Evolutionary conservation across 2,113 vertebrate genomes (phyloP).

Genomic region (Forbesichthys papilliferus): DNA sequence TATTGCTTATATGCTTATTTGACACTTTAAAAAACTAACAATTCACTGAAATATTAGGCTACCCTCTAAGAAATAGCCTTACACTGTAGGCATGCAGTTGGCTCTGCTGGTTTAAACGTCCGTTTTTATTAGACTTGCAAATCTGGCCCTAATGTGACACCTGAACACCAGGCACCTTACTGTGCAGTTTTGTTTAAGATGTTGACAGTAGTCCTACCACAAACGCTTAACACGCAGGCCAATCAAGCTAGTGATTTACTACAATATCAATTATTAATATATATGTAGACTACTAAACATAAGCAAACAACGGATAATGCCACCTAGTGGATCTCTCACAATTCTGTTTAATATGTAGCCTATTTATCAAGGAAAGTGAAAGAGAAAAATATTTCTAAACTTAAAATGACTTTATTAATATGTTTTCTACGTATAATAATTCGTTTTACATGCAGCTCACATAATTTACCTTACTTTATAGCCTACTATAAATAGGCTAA

Average conservation of each 20-base stretch:
- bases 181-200: not conserved
- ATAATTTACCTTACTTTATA: no score
- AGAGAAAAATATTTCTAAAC: no score
- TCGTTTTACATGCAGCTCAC: not conserved
- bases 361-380: not conserved
- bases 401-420: not conserved
- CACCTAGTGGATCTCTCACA: slow-evolving; percentile 31
- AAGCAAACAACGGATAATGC: slow-evolving; percentile 19
- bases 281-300: not conserved
- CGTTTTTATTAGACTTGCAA: not conserved
- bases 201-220: not conserved
- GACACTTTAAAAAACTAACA: not conserved
- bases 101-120: not conserved
- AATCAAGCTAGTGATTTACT: not conserved
- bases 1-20: no score
- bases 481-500: no score
- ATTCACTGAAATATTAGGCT: not conserved
- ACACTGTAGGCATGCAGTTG: not conserved
- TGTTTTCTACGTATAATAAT: no score
- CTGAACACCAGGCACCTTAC: not conserved
- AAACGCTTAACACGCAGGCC: not conserved
- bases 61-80: not conserved
- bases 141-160: slow-evolving; percentile 10
- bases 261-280: not conserved
- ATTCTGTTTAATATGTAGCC: no score